Conservation (phyloP, 2,888 invertebrate species). For the Caradrina kadenii region DNA sequence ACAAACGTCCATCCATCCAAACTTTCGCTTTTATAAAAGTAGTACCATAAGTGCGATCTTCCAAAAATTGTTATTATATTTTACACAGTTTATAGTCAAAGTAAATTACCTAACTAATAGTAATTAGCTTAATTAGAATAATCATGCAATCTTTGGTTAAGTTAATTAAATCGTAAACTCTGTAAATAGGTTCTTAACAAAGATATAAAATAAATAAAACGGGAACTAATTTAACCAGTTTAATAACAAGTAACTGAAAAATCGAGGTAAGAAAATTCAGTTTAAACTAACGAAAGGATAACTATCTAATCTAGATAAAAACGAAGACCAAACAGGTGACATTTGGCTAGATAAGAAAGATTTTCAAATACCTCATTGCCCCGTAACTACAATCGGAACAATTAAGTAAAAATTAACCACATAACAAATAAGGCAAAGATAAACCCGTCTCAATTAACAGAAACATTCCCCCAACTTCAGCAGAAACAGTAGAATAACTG, state of each 20-base stretch:
- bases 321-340: too few species aligned
- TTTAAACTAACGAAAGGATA: neutral
- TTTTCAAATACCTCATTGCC: neutral
- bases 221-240: slow-evolving; percentile 11
- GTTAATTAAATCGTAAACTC: slow-evolving; percentile 30
- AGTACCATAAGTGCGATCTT: neutral
- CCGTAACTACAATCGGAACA: neutral
- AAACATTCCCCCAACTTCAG: slow-evolving; percentile 4
- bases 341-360: neutral
- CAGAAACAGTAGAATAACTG: slow-evolving; percentile 19
- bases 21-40: too few species aligned
- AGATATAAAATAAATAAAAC: slow-evolving; percentile 18
- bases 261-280: neutral
- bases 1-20: too few species aligned
- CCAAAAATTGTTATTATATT: neutral
- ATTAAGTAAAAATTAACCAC: neutral
- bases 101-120: slow-evolving; percentile 19
- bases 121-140: slow-evolving; percentile 29
- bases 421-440: slow-evolving; percentile 7
- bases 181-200: slow-evolving; percentile 2
- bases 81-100: neutral
- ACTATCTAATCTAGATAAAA: neutral
- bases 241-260: too few species aligned
- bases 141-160: slow-evolving; percentile 18
- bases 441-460: neutral